A percentile compares a stretch with the other conserved stretches of the same genome.
These are phyloP conservation scores for Lymantria monacha DNA, from an alignment of 2,888 invertebrate species.

Conservation along the genomic window DNA sequence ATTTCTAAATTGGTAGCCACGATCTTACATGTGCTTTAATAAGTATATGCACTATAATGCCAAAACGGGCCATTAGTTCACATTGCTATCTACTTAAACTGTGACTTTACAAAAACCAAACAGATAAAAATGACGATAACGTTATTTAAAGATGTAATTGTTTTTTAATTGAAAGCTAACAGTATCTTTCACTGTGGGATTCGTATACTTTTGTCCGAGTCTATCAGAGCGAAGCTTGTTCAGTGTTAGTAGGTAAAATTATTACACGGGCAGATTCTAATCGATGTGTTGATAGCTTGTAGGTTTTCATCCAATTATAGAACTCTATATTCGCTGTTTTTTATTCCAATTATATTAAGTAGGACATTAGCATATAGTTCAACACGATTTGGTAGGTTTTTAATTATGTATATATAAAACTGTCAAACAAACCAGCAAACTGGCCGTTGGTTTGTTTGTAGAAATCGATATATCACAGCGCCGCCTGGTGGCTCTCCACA, in stretches of 20 bases:
- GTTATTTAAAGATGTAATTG: conserved; percentile 11
- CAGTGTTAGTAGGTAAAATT: conserved; percentile 10
- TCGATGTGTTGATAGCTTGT: conserved; percentile 31
- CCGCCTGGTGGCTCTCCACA: too few relatives aligned
- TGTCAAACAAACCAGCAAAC: too few relatives aligned
- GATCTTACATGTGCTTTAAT: too few relatives aligned
- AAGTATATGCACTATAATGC: too few relatives aligned
- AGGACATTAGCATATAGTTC: too few relatives aligned
- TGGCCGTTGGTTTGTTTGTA: too few relatives aligned
- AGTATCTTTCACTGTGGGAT: conserved; percentile 12
- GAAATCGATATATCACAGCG: too few relatives aligned
- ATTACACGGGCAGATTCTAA: conserved; percentile 19
- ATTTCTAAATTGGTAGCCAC: too few relatives aligned
- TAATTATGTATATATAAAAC: too few relatives aligned
- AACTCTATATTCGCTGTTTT: neutral
- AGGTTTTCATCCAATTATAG: conserved; percentile 41
- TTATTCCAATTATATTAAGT: too few relatives aligned
- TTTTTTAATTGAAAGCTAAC: conserved; percentile 34
- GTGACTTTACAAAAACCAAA: neutral
- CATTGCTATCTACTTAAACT: neutral
- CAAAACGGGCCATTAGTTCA: too few relatives aligned
- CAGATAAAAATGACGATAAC: neutral
- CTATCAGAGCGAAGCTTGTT: conserved; percentile 39
- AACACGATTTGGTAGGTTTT: too few relatives aligned
- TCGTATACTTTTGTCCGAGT: conserved; percentile 26